Evolutionary conservation across 2,888 invertebrate genomes (phyloP), one percentile per base, ranked within the genome.

Genomic region (Pegoplata infirma): DNA sequence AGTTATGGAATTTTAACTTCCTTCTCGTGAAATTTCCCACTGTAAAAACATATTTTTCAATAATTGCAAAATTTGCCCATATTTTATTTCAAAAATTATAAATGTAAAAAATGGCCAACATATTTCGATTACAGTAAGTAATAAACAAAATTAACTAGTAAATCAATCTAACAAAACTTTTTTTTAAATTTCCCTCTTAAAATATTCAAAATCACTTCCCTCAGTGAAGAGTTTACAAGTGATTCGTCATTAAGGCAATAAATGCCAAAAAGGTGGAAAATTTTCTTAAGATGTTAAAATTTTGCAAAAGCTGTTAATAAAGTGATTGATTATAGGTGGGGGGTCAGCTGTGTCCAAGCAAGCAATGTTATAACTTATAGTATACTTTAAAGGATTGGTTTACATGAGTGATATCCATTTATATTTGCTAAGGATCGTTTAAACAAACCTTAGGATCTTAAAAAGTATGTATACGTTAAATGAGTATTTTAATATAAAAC

Each of bases 311-410:
- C 25, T 56, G 23, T 36, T 55, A 23, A 7, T 23, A 14, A 28
- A 19, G 17, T 23, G 23, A 47, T 19, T 66, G 55, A 47, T 8
- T 10, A 14, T 40, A 47, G 16, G 32, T 23, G 10, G 4, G 47
- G 36, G 16, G 61, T 81, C 80, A 56, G 80, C 81, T 36, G 82
- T 82, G 83, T 78, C 81, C 82, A 82, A 82, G 80, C 81, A 55
- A 55, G 68, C 74, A 74, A 69, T 68, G 46, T 63, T 63, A 3
- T 55, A 14, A 47, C 19, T 12, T 23, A 28, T 55, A 6, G 8
- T 12, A 6, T 55, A 12, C 17, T 23, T 23, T 23, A 23, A 7
- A 32, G 8, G 32, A 5, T 32, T 32, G n/a, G n/a, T n/a, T n/a
- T n/a, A n/a, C n/a, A n/a, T n/a, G n/a, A n/a, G n/a, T n/a, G 23